Evolutionary conservation across 92 coral and sea anemone species (phyloP), one percentile per base, ranked within the genome.

Genomic region (Actinostola sp.): DNA sequence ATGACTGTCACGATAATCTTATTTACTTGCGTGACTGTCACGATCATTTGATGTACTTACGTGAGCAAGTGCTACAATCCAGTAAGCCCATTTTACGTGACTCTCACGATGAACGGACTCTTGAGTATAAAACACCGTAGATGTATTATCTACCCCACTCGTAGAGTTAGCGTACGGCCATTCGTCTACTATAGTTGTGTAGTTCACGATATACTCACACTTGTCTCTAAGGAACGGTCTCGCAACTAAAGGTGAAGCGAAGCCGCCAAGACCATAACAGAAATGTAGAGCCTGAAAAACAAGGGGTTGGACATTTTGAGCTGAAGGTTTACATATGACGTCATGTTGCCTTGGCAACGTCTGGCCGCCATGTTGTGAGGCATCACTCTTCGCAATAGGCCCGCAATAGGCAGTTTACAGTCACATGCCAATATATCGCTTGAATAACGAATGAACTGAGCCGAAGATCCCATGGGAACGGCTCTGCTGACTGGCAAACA

Each of bases 281-380:
- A 90, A 90, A 70, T 90, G 97, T 28, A 90, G 82, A 19, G 97
- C 97, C 97, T 90, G 54, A n/a, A n/a, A n/a, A n/a, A n/a, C n/a
- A n/a, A n/a, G n/a, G n/a, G n/a, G n/a, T n/a, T n/a, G n/a, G n/a
- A n/a, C n/a, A n/a, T n/a, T n/a, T n/a, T n/a, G n/a, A n/a, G n/a
- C n/a, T n/a, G n/a, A n/a, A n/a, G n/a, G n/a, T n/a, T n/a, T n/a
- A n/a, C n/a, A n/a, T n/a, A n/a, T n/a, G n/a, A n/a, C n/a, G n/a
- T n/a, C n/a, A n/a, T n/a, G n/a, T n/a, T n/a, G n/a, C n/a, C n/a
- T n/a, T n/a, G n/a, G n/a, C n/a, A n/a, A n/a, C n/a, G n/a, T n/a
- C n/a, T n/a, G n/a, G n/a, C n/a, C n/a, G n/a, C n/a, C n/a, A n/a
- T n/a, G n/a, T n/a, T n/a, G n/a, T n/a, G n/a, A n/a, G n/a, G n/a